Base-by-base conservation (phyloP, 2,113 vertebrate genomes). In the Vicugna pacos region DNA sequence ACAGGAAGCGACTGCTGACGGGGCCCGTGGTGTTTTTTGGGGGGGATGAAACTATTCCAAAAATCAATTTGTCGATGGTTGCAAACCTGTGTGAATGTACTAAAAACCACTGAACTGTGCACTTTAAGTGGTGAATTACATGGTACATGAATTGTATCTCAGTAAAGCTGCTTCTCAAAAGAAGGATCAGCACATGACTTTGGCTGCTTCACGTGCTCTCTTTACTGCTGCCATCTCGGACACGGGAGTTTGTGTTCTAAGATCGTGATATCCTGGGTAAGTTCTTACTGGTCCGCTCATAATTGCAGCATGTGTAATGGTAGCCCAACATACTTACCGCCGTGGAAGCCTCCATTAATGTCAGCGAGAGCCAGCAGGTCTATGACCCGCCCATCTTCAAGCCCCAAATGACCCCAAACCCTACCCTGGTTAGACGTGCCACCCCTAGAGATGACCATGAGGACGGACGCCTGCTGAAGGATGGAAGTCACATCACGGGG, bases 291-390 rank as follows among this genome's bases (percentile, higher is more conserved):
- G 64, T n/a, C 2, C 0, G 65, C 73, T 30, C 2, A 0, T 12
- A 8, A 8, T 16, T 69, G n/a, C 8, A 32, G n/a, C 24, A 20
- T 15, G 42, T 4, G 0, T 16, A 32, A 30, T 7, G 17, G 22
- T 48, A 62, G 48, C 24, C 72, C 32, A 4, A 19, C 0, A 4
- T 20, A 5, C 7, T 22, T 19, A 8, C 12, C 24, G 1, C 9
- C 4, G 6, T 3, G 7, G 91, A 72, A 80, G 72, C 5, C 35
- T 32, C 46, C 8, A 12, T 64, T 17, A 8, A 16, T 15, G 2
- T 24, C 46, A 52, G n/a, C 3, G 22, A 64, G 42, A 83, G 42
- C 16, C 42, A 77, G 30, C 10, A 67, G 48, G 22, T 48, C 48
- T 35, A 6, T 2, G 35, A 15, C 38, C 4, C 12, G 26, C n/a